Evolutionary conservation across 30 jellyfish, hydroid and myxozoan genomes (phyloP).

Genomic region (Morbakka virulenta): DNA sequence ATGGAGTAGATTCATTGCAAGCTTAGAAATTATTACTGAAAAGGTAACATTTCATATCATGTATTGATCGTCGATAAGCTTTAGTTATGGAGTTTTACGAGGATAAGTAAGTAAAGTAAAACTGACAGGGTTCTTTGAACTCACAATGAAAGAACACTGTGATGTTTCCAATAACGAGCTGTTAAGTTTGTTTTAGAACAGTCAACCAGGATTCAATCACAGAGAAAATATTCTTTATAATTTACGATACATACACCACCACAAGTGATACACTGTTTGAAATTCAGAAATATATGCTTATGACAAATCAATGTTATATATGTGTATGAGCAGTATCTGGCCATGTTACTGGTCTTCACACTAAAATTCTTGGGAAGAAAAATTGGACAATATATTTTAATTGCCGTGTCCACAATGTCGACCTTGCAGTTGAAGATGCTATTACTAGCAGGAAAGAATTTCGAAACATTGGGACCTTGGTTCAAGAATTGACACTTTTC

Average conservation of each 20-base stretch:
- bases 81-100: conserved; percentile 24
- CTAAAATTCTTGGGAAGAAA: conserved; percentile 30
- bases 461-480: conserved; percentile 3
- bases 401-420: conserved; percentile 40
- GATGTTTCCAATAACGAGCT: conserved; percentile 40
- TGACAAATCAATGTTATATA: conserved; percentile 31
- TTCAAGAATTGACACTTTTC: conserved; percentile 28
- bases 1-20: too few species aligned
- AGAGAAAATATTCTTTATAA: conserved; percentile 33
- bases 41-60: too few species aligned
- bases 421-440: conserved; percentile 39
- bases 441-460: background rate
- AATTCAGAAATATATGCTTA: conserved; percentile 20
- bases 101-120: conserved; percentile 8
- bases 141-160: conserved; percentile 38
- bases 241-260: conserved; percentile 35
- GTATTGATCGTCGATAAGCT: too few species aligned
- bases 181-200: conserved; percentile 41
- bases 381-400: conserved; percentile 33
- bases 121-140: conserved; percentile 30
- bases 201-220: conserved; percentile 35
- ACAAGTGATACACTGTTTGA: conserved; percentile 31
- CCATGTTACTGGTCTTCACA: conserved; percentile 50
- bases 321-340: conserved; percentile 36
- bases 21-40: too few species aligned